These are phyloP conservation scores for Pristionchus pacificus DNA, from an alignment of 1,140 invertebrate genomes.

Conservation along the genomic window DNA sequence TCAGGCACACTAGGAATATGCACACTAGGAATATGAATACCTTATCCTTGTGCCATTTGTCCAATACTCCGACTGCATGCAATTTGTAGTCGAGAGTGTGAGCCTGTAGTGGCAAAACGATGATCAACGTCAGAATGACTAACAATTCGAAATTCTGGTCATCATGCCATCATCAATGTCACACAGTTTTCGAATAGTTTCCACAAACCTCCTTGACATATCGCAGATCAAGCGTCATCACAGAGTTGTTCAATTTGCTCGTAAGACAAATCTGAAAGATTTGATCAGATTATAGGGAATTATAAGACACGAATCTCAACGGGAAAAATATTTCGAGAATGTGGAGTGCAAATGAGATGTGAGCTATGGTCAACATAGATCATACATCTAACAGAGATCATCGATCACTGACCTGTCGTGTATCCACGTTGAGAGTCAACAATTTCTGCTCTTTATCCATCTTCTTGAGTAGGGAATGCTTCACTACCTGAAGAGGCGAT, in stretches of 20 bases:
- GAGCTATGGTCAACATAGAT: conserved; percentile 42
- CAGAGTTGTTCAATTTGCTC: background rate
- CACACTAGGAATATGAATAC: conserved; percentile 48
- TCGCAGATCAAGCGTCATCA: conserved; percentile 32
- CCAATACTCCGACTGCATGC: conserved; percentile 48
- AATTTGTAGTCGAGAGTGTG: conserved; percentile 35
- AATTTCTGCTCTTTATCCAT: conserved; percentile 1
- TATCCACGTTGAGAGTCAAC: background rate
- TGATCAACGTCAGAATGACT: no score
- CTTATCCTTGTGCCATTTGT: conserved; percentile 55
- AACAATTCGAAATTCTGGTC: conserved; percentile 13
- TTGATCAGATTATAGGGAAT: conserved; percentile 41
- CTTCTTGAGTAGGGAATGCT: background rate
- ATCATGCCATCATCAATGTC: conserved; percentile 16
- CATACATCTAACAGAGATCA: conserved; percentile 52
- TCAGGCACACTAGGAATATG: conserved; percentile 52
- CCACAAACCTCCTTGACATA: conserved; percentile 45
- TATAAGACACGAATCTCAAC: conserved; percentile 48
- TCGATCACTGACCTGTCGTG: conserved; percentile 36
- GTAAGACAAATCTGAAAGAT: background rate
- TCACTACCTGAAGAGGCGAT: conserved; percentile 3
- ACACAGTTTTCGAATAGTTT: conserved; percentile 34
- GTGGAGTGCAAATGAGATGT: no score
- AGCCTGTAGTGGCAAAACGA: no score
- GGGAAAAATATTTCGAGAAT: no score